These are phyloP conservation scores for Lacerta bilineata DNA, from an alignment of 2,797 vertebrate genomes.

Conservation along the genomic window DNA sequence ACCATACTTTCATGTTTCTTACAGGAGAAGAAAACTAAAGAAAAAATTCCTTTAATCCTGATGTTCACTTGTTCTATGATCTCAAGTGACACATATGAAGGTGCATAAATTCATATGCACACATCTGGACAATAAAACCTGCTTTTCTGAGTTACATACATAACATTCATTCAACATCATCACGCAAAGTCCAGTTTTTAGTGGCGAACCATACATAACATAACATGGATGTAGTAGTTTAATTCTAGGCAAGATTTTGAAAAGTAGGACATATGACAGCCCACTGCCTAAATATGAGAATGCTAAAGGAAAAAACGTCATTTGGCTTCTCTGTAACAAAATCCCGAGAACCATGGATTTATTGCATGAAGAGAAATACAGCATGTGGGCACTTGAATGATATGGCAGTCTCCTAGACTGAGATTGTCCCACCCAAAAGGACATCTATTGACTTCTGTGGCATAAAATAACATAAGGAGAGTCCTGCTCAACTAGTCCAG, in stretches of 20 bases:
- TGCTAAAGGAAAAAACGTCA: neutral
- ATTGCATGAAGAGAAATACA: neutral
- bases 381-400: neutral
- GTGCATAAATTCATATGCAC: neutral
- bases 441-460: neutral
- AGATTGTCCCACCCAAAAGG: neutral
- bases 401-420: neutral
- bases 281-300: neutral
- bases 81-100: constrained; percentile 2
- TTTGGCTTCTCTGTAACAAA: neutral
- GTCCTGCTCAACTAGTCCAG: neutral
- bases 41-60: neutral
- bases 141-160: neutral
- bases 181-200: neutral
- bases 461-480: neutral
- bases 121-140: constrained; percentile 15
- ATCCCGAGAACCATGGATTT: neutral
- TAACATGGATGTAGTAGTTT: neutral
- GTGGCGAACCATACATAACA: neutral
- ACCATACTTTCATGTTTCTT: neutral
- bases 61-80: constrained; percentile 6
- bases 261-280: neutral
- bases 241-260: constrained; percentile 3
- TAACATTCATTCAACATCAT: constrained; percentile 11
- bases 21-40: neutral